phyloP scores from a whole-genome alignment of 1,140 invertebrate species.

The Papilio helenus region DNA sequence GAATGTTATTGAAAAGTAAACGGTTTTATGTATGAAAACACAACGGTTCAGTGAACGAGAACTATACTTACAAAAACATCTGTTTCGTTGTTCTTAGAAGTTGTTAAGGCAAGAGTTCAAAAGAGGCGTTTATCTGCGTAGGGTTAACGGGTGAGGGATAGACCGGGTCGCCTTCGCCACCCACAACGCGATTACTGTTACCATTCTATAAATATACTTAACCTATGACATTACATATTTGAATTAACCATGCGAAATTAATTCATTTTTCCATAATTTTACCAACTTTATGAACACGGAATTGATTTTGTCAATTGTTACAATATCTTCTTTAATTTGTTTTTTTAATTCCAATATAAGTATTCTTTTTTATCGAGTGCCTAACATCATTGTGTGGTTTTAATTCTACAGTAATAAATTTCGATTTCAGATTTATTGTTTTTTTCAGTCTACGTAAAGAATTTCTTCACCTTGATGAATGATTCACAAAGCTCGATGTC shows the following conservation, averaged over 20 bases:
- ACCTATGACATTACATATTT: not conserved
- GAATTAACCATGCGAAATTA: not conserved
- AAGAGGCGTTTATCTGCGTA: conserved; percentile 16
- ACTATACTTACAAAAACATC: conserved; percentile 40
- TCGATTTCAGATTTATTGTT: not conserved
- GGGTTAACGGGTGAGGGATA: not conserved
- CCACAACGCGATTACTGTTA: not conserved
- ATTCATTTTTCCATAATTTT: not conserved
- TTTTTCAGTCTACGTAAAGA: not conserved
- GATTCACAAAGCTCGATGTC: not conserved
- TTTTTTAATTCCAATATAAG: not conserved
- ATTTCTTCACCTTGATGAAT: conserved; percentile 6
- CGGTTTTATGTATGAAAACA: conserved; percentile 38
- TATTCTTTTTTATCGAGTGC: not conserved
- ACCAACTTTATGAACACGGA: not conserved
- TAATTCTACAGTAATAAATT: not conserved
- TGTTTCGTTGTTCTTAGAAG: conserved; percentile 39
- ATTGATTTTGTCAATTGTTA: not conserved
- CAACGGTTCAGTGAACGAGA: conserved; percentile 28
- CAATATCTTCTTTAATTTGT: no score
- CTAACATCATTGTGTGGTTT: not conserved
- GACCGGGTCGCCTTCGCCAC: not conserved
- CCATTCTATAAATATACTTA: not conserved
- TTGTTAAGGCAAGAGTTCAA: conserved; percentile 35
- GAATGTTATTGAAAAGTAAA: conserved; percentile 39